Base-by-base conservation (phyloP, 92 coral and sea anemone species). In the Umimayanthus kanabou region DNA sequence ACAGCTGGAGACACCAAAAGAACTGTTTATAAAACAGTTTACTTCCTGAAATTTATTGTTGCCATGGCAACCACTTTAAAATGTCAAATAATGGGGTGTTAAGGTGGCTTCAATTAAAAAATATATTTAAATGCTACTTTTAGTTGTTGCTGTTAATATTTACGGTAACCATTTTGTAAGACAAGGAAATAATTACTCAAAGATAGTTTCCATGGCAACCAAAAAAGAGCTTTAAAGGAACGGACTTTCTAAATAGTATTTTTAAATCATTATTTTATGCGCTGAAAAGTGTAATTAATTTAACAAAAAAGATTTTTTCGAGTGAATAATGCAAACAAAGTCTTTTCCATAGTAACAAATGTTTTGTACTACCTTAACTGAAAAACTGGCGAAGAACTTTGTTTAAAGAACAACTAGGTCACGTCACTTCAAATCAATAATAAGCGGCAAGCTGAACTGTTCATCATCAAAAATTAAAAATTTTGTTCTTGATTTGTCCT, bases 151-250 rank as follows among this genome's bases (percentile, higher is more conserved):
- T 73, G 78, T 73, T 73, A 73, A 73, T 73, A 73, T 33, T 33
- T 33, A 73, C 30, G 78, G 29, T 73, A 73, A 73, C 78, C 28
- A 28, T 73, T 73, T 37, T 73, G 78, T 73, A 73, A 73, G 78
- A 42, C 78, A 73, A 29, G 13, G 78, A 73, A 33, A 73, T 73
- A 73, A 73, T 73, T 73, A 49, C 78, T 73, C 78, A 73, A 73
- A 73, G 78, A 73, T 73, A 73, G 78, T 73, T 73, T 73, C 78
- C 78, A 73, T 73, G 78, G 28, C 78, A 73, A 73, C 78, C 45
- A 73, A 73, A 73, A 73, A 73, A 29, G 43, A 73, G 78, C 1
- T 73, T 73, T 73, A 73, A 73, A 28, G 78, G 45, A 73, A 73
- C 78, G 9, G 78, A 73, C 78, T 73, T 73, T 73, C 28, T 73